phyloP scores from a whole-genome alignment of 2,797 vertebrate genomes.

The Pelobates cultripes region DNA sequence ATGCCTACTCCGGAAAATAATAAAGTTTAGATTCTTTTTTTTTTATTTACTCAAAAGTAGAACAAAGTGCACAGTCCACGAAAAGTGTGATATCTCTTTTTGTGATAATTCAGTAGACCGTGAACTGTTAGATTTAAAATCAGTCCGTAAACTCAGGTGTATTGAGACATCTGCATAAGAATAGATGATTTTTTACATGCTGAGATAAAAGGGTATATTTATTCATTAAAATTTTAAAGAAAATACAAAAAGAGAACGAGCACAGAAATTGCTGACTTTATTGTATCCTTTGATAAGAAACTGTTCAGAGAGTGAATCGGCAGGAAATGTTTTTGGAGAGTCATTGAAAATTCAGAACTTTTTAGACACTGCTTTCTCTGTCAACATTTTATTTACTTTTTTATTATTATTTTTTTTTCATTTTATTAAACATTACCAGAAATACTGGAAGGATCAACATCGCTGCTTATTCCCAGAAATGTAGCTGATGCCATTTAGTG shows the following conservation, averaged over 20 bases:
- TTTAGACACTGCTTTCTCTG: neutral
- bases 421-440: too few species aligned
- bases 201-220: conserved; percentile 15
- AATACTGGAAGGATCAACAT: too few species aligned
- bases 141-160: conserved; percentile 8
- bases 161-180: conserved; percentile 22
- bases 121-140: neutral
- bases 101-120: too few species aligned
- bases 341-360: neutral
- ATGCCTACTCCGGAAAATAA: neutral
- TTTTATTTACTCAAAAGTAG: conserved; percentile 3
- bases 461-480: too few species aligned
- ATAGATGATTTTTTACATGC: conserved; percentile 17
- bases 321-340: neutral
- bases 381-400: neutral
- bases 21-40: neutral
- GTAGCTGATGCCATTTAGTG: too few species aligned
- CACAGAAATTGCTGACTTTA: conserved; percentile 11
- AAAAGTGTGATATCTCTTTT: too few species aligned
- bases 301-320: neutral
- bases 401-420: too few species aligned
- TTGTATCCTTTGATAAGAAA: conserved; percentile 11
- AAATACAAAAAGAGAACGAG: neutral
- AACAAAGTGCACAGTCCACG: neutral
- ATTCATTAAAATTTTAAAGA: conserved; percentile 29